Percentiles rank a stretch among this genome's conserved stretches.
These are phyloP conservation scores for Anticlea derivata DNA, from an alignment of 2,888 invertebrate genomes.

Conservation along the genomic window DNA sequence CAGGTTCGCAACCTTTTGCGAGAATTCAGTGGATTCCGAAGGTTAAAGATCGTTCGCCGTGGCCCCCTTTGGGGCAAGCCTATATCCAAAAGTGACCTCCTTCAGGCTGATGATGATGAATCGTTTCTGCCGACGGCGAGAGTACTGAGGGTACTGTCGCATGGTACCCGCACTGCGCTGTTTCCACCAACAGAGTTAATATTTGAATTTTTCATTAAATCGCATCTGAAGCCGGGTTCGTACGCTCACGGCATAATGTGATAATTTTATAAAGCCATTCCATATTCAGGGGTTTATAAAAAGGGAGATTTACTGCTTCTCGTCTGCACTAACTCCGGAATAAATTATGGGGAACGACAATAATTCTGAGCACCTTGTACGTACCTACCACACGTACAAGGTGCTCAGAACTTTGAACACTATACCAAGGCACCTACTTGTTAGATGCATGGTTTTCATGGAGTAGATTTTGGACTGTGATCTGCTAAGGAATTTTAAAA, in stretches of 20 bases:
- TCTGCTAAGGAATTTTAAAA: too few species aligned
- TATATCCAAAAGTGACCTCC: too few species aligned
- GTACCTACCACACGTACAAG: too few species aligned
- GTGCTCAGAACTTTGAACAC: too few species aligned
- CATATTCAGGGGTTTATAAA: conserved; percentile 15
- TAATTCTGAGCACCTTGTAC: not conserved
- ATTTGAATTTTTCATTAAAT: conserved; percentile 41
- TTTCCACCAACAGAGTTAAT: conserved; percentile 16
- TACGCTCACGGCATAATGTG: conserved; percentile 36
- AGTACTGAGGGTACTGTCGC: conserved; percentile 21
- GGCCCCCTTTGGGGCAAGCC: too few species aligned
- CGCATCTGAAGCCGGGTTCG: conserved; percentile 29
- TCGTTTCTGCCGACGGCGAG: not conserved
- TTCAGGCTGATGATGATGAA: too few species aligned
- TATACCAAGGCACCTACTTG: too few species aligned
- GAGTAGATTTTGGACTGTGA: too few species aligned
- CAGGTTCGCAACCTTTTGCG: too few species aligned
- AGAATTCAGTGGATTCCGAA: too few species aligned
- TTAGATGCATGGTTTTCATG: not conserved
- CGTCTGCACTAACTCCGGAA: not conserved
- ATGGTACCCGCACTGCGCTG: conserved; percentile 29
- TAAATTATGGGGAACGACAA: not conserved
- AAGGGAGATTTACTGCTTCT: not conserved
- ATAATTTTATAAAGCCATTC: conserved; percentile 33
- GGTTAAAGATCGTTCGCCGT: too few species aligned